phyloP scores from a whole-genome alignment of 1,140 invertebrate species.

The Tetramorium alpestre region DNA sequence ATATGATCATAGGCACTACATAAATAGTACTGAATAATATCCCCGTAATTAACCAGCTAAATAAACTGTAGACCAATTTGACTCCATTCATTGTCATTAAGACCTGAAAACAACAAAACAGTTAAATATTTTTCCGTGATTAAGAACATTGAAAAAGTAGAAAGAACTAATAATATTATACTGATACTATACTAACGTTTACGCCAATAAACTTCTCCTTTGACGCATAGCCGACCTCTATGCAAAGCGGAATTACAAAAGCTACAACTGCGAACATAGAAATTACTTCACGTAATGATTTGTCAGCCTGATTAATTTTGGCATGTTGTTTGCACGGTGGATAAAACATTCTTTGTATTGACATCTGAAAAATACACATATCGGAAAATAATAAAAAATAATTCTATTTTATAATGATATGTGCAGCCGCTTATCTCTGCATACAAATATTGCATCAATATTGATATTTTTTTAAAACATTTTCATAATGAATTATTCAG shows the following conservation, averaged over 20 bases:
- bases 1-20: constrained; percentile 76
- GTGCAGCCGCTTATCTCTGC: not conserved
- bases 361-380: constrained; percentile 72
- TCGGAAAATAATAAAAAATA: constrained; percentile 18
- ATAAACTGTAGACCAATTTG: constrained; percentile 78
- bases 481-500: constrained; percentile 5
- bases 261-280: constrained; percentile 76
- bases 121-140: constrained; percentile 8
- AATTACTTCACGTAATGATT: constrained; percentile 71
- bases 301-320: constrained; percentile 73
- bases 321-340: constrained; percentile 73
- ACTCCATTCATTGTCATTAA: constrained; percentile 84
- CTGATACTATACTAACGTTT: constrained; percentile 77
- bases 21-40: constrained; percentile 78
- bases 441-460: not conserved
- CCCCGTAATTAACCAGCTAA: constrained; percentile 82
- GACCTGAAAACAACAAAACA: constrained; percentile 72
- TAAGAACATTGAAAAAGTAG: not conserved
- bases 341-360: constrained; percentile 83
- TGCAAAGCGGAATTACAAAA: constrained; percentile 81
- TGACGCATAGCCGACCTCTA: constrained; percentile 79
- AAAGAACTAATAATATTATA: not conserved
- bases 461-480: constrained; percentile 14
- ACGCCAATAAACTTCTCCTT: constrained; percentile 83
- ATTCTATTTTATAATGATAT: not conserved